Evolutionary conservation across 2,113 vertebrate species (phyloP).

Genomic region (Carassius auratus): DNA sequence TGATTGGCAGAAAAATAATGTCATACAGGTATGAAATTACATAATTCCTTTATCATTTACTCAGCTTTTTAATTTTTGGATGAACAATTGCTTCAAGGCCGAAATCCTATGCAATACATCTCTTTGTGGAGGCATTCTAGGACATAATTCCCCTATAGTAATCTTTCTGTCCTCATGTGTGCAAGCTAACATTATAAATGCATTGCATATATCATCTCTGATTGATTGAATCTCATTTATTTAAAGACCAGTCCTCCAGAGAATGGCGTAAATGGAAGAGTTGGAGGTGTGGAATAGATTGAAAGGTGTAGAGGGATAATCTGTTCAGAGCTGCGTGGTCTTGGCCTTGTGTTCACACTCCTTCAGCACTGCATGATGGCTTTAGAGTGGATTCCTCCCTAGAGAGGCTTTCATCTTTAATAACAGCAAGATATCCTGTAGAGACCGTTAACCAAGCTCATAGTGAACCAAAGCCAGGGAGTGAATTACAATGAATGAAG

Average conservation of each 20-base stretch:
- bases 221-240: conserved; percentile 39
- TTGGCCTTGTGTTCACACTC: conserved; percentile 38
- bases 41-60: not conserved
- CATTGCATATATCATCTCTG: conserved; percentile 13
- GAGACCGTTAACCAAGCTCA: conserved; percentile 25
- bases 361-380: conserved; percentile 38
- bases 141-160: not conserved
- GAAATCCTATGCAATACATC: not conserved
- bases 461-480: not conserved
- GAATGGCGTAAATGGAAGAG: not conserved
- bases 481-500: conserved; percentile 32
- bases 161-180: not conserved
- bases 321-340: conserved; percentile 24
- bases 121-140: not conserved
- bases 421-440: conserved; percentile 22
- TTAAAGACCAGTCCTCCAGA: conserved; percentile 30
- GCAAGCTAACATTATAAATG: not conserved
- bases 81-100: not conserved
- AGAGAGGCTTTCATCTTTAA: conserved; percentile 28
- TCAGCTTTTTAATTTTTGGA: not conserved
- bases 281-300: conserved; percentile 43
- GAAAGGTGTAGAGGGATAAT: conserved; percentile 46
- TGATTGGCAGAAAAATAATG: not conserved
- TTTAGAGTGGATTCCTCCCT: conserved; percentile 23
- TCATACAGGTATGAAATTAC: not conserved